These are phyloP conservation scores for Apocrypta bakeri DNA, from an alignment of 1,140 invertebrate species.

Conservation along the genomic window DNA sequence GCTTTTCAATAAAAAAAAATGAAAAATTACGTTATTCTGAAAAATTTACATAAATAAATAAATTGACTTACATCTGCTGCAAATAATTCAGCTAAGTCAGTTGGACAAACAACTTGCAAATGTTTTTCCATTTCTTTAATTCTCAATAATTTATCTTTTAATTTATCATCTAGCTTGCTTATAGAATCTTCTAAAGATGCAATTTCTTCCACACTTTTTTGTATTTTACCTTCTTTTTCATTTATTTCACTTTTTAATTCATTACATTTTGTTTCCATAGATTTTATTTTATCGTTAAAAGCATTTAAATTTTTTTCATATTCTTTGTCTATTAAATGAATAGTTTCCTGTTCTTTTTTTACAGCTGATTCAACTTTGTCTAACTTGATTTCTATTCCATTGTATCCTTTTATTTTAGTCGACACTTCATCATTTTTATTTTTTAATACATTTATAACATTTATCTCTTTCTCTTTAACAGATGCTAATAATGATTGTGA, in stretches of 20 bases:
- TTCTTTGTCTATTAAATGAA: background rate
- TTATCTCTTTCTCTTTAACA: slow-evolving; percentile 28
- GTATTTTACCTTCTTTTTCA: background rate
- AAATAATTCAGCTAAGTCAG: slow-evolving; percentile 19
- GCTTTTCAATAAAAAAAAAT: slow-evolving; percentile 21
- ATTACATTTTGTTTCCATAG: background rate
- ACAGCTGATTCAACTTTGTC: background rate
- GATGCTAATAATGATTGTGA: slow-evolving; percentile 27
- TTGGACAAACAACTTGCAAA: background rate
- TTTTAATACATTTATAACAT: slow-evolving; percentile 27
- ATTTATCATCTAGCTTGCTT: slow-evolving; percentile 6
- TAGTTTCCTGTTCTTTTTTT: slow-evolving; percentile 32
- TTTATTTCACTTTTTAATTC: background rate
- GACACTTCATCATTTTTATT: slow-evolving; percentile 27
- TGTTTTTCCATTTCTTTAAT: background rate
- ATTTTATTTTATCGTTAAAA: slow-evolving; percentile 29
- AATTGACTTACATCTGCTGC: slow-evolving; percentile 20
- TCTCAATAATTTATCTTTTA: slow-evolving; percentile 9
- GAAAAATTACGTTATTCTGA: background rate
- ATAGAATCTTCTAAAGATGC: slow-evolving; percentile 31
- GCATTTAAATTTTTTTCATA: background rate
- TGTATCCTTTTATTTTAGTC: slow-evolving; percentile 16
- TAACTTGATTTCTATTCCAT: slow-evolving; percentile 27
- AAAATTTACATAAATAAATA: background rate
- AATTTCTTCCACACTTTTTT: background rate